Evolutionary conservation across 2,113 vertebrate genomes (phyloP).

Genomic region (Bubo bubo): DNA sequence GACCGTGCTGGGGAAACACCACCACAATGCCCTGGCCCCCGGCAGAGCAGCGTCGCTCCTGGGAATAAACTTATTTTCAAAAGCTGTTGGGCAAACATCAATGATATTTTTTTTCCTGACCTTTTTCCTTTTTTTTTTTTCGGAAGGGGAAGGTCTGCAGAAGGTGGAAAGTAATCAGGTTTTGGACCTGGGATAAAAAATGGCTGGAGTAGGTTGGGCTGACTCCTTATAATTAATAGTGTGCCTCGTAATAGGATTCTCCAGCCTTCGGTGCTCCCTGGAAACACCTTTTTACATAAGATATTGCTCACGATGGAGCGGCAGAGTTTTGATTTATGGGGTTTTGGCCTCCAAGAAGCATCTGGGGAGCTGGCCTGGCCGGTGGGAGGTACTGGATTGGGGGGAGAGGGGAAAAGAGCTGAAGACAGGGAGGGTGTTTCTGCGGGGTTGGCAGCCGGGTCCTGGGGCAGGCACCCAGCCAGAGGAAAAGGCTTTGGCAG

Average conservation of each 20-base stretch:
- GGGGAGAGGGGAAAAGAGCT: not conserved
- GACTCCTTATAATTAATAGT: conserved; percentile 81
- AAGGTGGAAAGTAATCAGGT: conserved; percentile 70
- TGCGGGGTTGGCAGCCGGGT: not conserved
- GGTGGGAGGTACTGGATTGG: conserved; percentile 27
- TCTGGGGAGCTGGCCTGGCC: conserved; percentile 39
- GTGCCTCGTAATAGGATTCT: conserved; percentile 79
- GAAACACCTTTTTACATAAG: conserved; percentile 80
- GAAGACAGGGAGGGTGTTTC: not conserved
- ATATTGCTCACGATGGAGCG: conserved; percentile 66
- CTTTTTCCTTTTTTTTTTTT: not conserved
- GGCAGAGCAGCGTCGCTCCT: not conserved
- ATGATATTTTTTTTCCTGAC: not conserved
- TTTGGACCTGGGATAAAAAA: conserved; percentile 78
- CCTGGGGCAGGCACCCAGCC: rapidly evolving
- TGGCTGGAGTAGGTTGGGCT: conserved; percentile 59
- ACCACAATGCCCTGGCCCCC: rapidly evolving
- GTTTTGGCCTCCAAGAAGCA: conserved; percentile 60
- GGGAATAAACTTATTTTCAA: not conserved
- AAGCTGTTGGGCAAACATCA: conserved; percentile 1
- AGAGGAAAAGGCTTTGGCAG: not conserved
- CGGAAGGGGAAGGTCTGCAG: conserved; percentile 20
- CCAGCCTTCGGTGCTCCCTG: conserved; percentile 73
- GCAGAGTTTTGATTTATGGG: conserved; percentile 79
- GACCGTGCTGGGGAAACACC: rapidly evolving